Evolutionary conservation across 2,113 vertebrate genomes (phyloP).

Genomic region (Siniperca knerii): DNA sequence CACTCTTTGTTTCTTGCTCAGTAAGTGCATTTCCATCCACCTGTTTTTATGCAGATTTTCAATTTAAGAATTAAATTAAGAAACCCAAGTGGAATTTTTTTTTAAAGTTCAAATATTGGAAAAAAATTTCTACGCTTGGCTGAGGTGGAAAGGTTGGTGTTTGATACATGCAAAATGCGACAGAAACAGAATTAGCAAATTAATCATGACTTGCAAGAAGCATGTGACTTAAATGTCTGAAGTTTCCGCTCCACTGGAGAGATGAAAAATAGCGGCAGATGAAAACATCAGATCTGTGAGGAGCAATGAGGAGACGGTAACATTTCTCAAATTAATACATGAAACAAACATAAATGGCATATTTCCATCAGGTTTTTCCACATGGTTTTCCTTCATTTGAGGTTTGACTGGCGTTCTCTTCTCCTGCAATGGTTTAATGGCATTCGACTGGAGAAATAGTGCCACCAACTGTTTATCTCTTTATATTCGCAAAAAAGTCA

Average conservation of each 20-base stretch:
- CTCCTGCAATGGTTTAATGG: background rate
- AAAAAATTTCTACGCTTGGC: background rate
- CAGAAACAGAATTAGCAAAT: background rate
- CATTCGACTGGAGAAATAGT: background rate
- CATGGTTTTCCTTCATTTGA: background rate
- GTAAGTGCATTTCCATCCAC: background rate
- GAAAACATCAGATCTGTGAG: background rate
- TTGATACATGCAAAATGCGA: background rate
- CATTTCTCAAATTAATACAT: background rate
- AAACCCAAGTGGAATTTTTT: background rate
- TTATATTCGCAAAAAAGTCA: background rate
- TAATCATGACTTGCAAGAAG: background rate
- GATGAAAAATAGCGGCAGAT: background rate
- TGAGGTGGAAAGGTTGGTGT: no score
- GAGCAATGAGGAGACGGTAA: background rate
- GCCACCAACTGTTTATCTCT: background rate
- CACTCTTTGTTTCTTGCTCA: background rate
- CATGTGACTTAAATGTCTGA: background rate
- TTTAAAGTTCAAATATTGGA: background rate
- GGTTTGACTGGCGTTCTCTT: background rate
- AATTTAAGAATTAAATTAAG: background rate
- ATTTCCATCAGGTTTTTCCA: background rate
- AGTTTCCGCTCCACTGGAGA: background rate
- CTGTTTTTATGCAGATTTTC: background rate
- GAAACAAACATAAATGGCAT: background rate